phyloP scores from a whole-genome alignment of 2,113 vertebrate species.

The Pagrus major region DNA sequence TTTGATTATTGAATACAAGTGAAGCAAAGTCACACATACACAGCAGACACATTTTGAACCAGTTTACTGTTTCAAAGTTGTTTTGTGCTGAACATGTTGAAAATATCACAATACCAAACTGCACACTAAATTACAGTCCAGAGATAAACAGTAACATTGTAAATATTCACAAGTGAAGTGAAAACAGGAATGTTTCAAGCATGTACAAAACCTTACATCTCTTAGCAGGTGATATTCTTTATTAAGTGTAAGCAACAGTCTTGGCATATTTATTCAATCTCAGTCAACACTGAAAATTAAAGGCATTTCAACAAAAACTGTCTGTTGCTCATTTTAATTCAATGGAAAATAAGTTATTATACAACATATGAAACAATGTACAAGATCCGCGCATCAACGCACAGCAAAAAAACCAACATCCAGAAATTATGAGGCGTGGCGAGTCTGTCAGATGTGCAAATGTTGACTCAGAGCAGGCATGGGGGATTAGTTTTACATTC shows the following conservation, averaged over 20 bases:
- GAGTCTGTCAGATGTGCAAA: slow-evolving; percentile 11
- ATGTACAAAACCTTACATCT: slow-evolving; percentile 47
- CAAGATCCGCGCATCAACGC: slow-evolving; percentile 90
- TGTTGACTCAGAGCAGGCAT: slow-evolving; percentile 5
- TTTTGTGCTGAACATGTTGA: slow-evolving; percentile 48
- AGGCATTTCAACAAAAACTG: slow-evolving; percentile 73
- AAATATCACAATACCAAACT: slow-evolving; percentile 51
- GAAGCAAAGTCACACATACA: slow-evolving; percentile 15
- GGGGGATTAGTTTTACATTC: slow-evolving; percentile 77
- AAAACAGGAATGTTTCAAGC: slow-evolving; percentile 60
- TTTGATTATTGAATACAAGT: background rate
- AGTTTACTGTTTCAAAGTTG: slow-evolving; percentile 58
- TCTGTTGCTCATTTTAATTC: slow-evolving; percentile 79
- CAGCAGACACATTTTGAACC: slow-evolving; percentile 20
- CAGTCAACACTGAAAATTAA: slow-evolving; percentile 70
- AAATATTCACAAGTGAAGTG: slow-evolving; percentile 36
- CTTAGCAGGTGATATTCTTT: slow-evolving; percentile 66
- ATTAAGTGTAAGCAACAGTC: slow-evolving; percentile 79
- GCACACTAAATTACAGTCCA: slow-evolving; percentile 46
- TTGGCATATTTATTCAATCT: slow-evolving; percentile 73
- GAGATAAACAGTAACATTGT: slow-evolving; percentile 34
- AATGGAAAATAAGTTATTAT: slow-evolving; percentile 90
- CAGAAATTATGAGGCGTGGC: slow-evolving; percentile 36
- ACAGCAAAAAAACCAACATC: slow-evolving; percentile 84
- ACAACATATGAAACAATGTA: slow-evolving; percentile 96